These are phyloP conservation scores for Andricus curvator DNA, from an alignment of 2,888 invertebrate species.

Conservation along the genomic window DNA sequence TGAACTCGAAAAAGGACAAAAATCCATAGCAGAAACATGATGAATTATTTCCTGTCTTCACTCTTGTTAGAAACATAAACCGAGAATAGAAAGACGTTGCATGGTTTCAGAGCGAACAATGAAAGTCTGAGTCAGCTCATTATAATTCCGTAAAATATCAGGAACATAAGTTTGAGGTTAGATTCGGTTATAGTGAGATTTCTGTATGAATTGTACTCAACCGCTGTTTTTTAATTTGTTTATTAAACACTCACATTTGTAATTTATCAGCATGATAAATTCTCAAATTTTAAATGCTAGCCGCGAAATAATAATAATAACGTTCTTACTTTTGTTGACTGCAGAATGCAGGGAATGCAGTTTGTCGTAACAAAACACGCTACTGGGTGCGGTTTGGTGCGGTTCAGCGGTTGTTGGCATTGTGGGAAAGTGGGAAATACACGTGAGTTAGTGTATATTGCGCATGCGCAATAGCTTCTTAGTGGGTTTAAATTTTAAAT, in stretches of 20 bases:
- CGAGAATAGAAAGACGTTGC: not conserved
- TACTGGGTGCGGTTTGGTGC: constrained; percentile 3
- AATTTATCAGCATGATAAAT: not conserved
- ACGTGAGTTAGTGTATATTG: not conserved
- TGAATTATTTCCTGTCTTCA: constrained; percentile 1
- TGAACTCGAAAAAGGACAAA: constrained; percentile 43
- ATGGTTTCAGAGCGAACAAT: constrained; percentile 24
- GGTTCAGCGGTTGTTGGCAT: too few relatives aligned
- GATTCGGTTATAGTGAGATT: not conserved
- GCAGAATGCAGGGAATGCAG: too few relatives aligned
- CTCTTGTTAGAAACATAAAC: not conserved
- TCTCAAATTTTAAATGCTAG: not conserved
- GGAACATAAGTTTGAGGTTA: constrained; percentile 3
- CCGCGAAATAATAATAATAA: not conserved
- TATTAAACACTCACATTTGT: not conserved
- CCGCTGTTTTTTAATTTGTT: not conserved
- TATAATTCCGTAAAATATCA: not conserved
- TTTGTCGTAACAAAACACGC: too few relatives aligned
- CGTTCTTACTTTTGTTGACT: not conserved
- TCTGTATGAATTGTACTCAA: not conserved
- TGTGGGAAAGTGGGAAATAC: not conserved
- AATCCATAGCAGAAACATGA: constrained; percentile 30
- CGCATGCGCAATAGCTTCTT: not conserved
- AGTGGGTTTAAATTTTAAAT: not conserved
- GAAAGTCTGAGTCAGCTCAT: constrained; percentile 39